A percentile compares a stretch with the other conserved stretches of the same genome.
phyloP scores from a whole-genome alignment of 2,113 vertebrate genomes.

The Petrocephalus microphthalmus region DNA sequence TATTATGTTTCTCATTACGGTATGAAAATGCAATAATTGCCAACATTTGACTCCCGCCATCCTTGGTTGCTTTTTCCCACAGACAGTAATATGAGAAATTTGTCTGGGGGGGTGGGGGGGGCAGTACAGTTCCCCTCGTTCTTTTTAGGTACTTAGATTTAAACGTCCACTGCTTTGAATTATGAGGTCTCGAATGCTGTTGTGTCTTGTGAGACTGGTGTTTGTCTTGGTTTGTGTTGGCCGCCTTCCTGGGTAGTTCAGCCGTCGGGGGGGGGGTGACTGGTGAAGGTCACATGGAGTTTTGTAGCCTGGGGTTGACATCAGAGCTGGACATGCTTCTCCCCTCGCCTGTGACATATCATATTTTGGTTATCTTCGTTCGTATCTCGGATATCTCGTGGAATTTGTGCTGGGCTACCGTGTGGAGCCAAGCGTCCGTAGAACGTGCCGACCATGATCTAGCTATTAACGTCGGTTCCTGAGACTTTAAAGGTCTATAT shows the following conservation, averaged over 20 bases:
- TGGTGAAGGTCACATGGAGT: constrained; percentile 8
- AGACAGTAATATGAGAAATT: constrained; percentile 11
- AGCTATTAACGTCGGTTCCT: background rate
- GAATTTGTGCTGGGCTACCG: constrained; percentile 24
- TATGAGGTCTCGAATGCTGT: background rate
- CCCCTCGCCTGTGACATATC: constrained; percentile 4
- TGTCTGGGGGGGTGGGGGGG: background rate
- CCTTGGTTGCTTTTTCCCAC: background rate
- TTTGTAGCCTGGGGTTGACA: constrained; percentile 31
- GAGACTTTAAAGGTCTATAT: background rate
- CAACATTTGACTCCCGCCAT: background rate
- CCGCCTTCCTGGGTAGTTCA: constrained; percentile 16
- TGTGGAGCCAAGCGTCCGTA: background rate
- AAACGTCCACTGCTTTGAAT: background rate
- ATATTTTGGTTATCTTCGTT: background rate
- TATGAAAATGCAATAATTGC: background rate
- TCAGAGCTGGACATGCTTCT: constrained; percentile 19
- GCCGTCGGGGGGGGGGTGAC: background rate
- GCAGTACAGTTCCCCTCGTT: background rate
- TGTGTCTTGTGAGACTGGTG: constrained; percentile 18
- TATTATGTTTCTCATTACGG: background rate
- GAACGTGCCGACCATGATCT: background rate
- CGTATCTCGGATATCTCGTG: background rate
- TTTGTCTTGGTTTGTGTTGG: constrained; percentile 28
- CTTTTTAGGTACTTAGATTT: background rate